Evolutionary conservation across 2,797 vertebrate species (phyloP), one percentile per base, ranked within the genome.

Genomic region (Coluber constrictor): DNA sequence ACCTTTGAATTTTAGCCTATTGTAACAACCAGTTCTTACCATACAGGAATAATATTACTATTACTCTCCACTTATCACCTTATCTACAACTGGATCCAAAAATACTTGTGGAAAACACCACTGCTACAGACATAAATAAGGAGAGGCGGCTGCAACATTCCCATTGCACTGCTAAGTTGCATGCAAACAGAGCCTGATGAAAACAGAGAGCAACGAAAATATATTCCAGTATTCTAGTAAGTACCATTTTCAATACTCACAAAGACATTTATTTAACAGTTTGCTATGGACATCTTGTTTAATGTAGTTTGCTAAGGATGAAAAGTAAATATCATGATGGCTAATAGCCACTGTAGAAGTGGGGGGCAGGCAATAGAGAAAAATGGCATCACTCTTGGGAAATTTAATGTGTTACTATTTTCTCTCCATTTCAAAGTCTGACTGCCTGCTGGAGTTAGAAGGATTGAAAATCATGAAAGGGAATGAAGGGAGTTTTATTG

Each of bases 151-250:
- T 51, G 32, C 8, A 27, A 15, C 6, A 29, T 2, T 86, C 13
- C 16, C 2, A 47, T 47, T 51, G 27, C 16, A 55, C 6, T 63
- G 61, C 47, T 43, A 86, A 25, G 59, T 55, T 54, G n/a, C 18
- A 32, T 4, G 37, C 29, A 91, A 87, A n/a, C 47, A 91, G n/a
- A 86, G 89, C 37, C 0, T n/a, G 93, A 91, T 57, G 6, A 66
- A 88, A 92, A 92, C 88, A 16, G 92, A 87, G 83, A 94, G 43
- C 57, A 90, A 90, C 89, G 43, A 27, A 59, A 89, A 54, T 89
- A 43, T 94, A 94, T 93, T 95, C 83, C 63, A 90, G 87, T 95
- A 94, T 93, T 95, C 88, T 74, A 88, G 66, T 61, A 93, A 93
- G 37, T 55, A 29, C 93, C 88, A 95, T 94, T 93, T 4, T 47